A percentile compares a stretch with the other conserved stretches of the same genome.
These are phyloP conservation scores for Phortica okadai DNA, from an alignment of 2,888 invertebrate species.

Conservation along the genomic window DNA sequence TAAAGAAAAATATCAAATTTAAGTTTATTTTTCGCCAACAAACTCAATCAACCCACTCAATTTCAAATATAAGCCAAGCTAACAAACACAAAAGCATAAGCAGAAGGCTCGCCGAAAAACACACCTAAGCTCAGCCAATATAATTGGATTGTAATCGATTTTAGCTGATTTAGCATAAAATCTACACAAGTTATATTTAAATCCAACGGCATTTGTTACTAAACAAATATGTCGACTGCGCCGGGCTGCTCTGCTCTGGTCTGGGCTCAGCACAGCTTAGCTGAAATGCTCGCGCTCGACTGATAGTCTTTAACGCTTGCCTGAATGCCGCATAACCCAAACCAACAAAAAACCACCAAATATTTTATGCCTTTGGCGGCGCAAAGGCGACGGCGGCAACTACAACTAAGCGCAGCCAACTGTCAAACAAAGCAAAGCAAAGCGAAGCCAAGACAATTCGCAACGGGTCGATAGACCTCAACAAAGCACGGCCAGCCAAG, in stretches of 20 bases:
- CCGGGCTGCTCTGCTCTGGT: no score
- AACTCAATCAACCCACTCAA: background rate
- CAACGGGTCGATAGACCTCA: no score
- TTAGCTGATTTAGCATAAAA: slow-evolving; percentile 47
- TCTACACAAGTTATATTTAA: slow-evolving; percentile 22
- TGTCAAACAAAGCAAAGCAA: background rate
- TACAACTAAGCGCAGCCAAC: background rate
- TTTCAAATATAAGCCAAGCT: background rate
- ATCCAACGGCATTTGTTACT: slow-evolving; percentile 34
- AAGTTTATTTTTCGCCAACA: no score
- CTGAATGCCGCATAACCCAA: background rate
- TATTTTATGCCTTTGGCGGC: no score
- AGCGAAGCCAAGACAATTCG: background rate
- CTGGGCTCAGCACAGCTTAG: background rate
- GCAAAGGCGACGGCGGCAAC: background rate
- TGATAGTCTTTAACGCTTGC: background rate
- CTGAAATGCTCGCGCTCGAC: background rate
- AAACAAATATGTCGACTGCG: slow-evolving; percentile 16
- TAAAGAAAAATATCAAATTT: no score
- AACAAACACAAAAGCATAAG: background rate
- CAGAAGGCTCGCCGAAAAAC: background rate
- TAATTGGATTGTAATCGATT: slow-evolving; percentile 62
- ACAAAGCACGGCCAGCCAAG: no score
- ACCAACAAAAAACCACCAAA: background rate
- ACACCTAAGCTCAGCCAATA: slow-evolving; percentile 65